phyloP scores from a whole-genome alignment of 37 sponge, comb jelly and placozoan species.

The Eunapius fragilis region DNA sequence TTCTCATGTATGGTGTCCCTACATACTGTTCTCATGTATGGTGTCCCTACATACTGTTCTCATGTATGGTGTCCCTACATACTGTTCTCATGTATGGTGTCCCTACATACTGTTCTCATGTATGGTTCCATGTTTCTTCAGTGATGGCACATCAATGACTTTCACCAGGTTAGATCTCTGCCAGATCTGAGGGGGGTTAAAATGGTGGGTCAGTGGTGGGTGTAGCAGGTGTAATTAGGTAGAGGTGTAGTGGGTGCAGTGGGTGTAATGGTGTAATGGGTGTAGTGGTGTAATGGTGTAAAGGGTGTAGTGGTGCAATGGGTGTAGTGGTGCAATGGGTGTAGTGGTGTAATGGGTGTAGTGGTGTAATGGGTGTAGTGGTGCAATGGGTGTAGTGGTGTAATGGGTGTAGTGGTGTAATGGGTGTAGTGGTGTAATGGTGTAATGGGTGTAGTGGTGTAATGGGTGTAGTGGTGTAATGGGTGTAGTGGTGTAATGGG shows the following conservation, averaged over 20 bases:
- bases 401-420: background rate
- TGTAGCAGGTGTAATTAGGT: background rate
- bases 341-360: background rate
- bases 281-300: background rate
- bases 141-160: conserved; percentile 34
- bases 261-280: background rate
- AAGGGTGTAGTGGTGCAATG: background rate
- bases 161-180: conserved; percentile 16
- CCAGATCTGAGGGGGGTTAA: conserved; percentile 58
- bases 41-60: too few relatives aligned
- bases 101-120: conserved; percentile 46
- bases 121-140: conserved; percentile 73
- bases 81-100: background rate
- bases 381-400: background rate
- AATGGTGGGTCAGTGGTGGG: too few relatives aligned
- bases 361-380: background rate
- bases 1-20: too few relatives aligned
- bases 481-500: too few relatives aligned
- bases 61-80: background rate
- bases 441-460: too few relatives aligned
- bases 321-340: background rate
- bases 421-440: too few relatives aligned
- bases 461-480: too few relatives aligned
- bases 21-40: too few relatives aligned
- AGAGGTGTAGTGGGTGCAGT: background rate